A percentile compares a stretch with the other conserved stretches of the same genome.
Conservation (phyloP, 2,113 vertebrate genomes). For the Mystacornis crossleyi region DNA sequence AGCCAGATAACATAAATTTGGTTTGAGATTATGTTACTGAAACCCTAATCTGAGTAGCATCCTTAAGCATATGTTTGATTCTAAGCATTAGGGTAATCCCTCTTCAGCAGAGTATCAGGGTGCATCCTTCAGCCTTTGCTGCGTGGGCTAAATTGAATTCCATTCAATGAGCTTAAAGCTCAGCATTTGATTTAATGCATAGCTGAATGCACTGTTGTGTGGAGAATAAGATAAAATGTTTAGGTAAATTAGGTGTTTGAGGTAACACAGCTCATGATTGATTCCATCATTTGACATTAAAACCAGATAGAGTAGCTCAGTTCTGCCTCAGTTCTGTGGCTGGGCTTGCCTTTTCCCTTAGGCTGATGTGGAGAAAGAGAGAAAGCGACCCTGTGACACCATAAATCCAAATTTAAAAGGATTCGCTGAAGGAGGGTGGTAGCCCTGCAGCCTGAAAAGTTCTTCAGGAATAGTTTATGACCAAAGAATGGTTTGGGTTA, state of each 20-base stretch:
- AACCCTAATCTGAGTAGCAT: not conserved
- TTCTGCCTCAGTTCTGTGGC: not conserved
- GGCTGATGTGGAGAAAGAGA: not conserved
- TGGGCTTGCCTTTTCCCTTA: not conserved
- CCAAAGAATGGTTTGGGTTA: not conserved
- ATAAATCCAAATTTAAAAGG: not conserved
- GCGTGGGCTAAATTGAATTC: not conserved
- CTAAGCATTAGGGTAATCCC: not conserved
- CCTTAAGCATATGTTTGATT: not conserved
- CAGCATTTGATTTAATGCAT: not conserved
- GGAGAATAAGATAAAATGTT: not conserved
- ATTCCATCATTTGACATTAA: not conserved
- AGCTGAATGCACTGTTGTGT: not conserved
- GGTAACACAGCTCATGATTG: not conserved
- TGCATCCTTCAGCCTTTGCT: not conserved
- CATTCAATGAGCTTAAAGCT: not conserved
- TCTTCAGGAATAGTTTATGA: not conserved
- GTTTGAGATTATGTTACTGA: not conserved
- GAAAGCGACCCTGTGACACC: not conserved
- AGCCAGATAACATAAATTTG: not conserved
- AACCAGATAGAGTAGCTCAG: not conserved
- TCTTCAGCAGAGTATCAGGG: not conserved
- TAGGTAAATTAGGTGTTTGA: not conserved
- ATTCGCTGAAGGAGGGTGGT: not conserved
- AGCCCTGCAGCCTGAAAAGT: not conserved